These are phyloP conservation scores for Theonella swinhoei DNA, from an alignment of 37 sponge, comb jelly and placozoan species.

Conservation along the genomic window DNA sequence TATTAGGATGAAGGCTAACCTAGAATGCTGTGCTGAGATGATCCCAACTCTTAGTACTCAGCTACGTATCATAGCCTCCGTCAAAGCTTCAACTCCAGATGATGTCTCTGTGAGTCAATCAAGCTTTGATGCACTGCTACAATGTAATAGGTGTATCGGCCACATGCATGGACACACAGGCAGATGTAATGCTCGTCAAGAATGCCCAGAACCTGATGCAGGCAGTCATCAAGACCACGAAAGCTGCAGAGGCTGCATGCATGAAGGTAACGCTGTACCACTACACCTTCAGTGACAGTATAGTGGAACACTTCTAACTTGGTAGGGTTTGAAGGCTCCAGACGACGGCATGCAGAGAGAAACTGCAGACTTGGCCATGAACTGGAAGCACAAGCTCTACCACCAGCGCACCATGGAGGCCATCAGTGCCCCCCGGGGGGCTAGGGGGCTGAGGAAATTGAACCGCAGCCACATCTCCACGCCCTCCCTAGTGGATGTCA, in stretches of 20 bases:
- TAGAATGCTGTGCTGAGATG: slow-evolving; percentile 80
- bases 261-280: slow-evolving; percentile 72
- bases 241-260: slow-evolving; percentile 90
- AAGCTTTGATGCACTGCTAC: background rate
- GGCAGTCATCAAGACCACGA: slow-evolving; percentile 80
- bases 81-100: slow-evolving; percentile 81
- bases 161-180: slow-evolving; percentile 37
- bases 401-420: slow-evolving; percentile 73
- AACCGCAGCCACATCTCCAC: slow-evolving; percentile 42
- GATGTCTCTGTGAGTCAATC: slow-evolving; percentile 74
- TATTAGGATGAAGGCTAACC: slow-evolving; percentile 62
- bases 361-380: slow-evolving; percentile 48
- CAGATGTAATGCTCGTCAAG: slow-evolving; percentile 85
- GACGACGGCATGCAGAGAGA: slow-evolving; percentile 12
- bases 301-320: background rate
- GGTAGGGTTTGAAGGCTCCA: background rate
- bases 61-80: slow-evolving; percentile 82
- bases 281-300: background rate
- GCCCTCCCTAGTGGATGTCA: slow-evolving; percentile 41
- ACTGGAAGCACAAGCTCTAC: slow-evolving; percentile 80
- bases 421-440: slow-evolving; percentile 57
- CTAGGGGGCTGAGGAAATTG: slow-evolving; percentile 74
- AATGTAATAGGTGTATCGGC: background rate
- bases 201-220: slow-evolving; percentile 92
- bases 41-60: slow-evolving; percentile 90